phyloP scores from a whole-genome alignment of 2,888 invertebrate species.

The Orthonevra nobilis region DNA sequence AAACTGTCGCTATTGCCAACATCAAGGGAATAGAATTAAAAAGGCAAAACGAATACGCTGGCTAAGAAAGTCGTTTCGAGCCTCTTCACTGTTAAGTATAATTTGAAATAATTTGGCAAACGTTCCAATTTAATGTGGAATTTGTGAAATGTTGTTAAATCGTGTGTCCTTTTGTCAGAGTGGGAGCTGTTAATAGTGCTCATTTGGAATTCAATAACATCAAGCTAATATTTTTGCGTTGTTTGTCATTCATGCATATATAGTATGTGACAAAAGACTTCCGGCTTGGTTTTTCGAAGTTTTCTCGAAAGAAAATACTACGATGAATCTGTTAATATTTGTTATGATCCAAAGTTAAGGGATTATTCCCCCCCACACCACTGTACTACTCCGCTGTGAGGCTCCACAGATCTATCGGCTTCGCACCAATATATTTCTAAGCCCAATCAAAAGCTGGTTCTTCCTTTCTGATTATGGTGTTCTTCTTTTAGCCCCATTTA shows the following conservation, averaged over 20 bases:
- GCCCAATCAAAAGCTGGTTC: too few relatives aligned
- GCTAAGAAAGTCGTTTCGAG: slow-evolving; percentile 40
- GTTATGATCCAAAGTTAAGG: too few relatives aligned
- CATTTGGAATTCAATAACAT: slow-evolving; percentile 51
- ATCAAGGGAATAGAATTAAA: slow-evolving; percentile 55
- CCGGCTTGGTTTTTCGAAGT: too few relatives aligned
- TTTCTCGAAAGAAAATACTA: too few relatives aligned
- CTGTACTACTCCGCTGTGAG: too few relatives aligned
- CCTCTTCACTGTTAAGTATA: slow-evolving; percentile 40
- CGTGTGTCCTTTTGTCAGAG: slow-evolving; percentile 34
- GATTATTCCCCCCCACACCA: too few relatives aligned
- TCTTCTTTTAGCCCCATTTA: too few relatives aligned
- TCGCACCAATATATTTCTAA: too few relatives aligned
- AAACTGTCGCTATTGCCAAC: slow-evolving; percentile 49
- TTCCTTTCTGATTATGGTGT: too few relatives aligned
- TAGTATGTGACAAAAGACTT: too few relatives aligned
- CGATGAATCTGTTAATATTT: too few relatives aligned
- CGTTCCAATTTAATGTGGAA: slow-evolving; percentile 46
- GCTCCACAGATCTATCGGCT: too few relatives aligned
- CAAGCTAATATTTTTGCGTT: slow-evolving; percentile 31
- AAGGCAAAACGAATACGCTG: slow-evolving; percentile 18
- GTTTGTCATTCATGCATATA: slow-evolving; percentile 19
- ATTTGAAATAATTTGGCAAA: slow-evolving; percentile 60
- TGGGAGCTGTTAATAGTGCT: slow-evolving; percentile 37
- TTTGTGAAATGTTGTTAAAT: slow-evolving; percentile 59